Percentiles rank a stretch among this genome's conserved stretches.
Conservation (phyloP, 2,113 vertebrate species). For the Parotia lawesii region DNA sequence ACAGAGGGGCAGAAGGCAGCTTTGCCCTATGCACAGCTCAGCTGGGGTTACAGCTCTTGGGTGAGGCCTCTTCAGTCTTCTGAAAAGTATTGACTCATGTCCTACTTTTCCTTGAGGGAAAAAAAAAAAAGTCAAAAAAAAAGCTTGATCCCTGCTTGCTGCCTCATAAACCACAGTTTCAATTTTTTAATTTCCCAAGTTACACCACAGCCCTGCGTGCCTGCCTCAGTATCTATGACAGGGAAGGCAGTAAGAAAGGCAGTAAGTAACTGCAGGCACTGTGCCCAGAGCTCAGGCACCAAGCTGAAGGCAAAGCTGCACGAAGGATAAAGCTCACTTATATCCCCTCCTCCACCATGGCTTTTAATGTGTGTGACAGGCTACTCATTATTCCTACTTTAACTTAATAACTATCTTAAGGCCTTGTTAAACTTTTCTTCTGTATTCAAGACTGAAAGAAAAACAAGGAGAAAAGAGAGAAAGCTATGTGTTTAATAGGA, state of each 20-base stretch:
- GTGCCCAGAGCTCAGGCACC: neutral
- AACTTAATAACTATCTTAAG: conserved; percentile 18
- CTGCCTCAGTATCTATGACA: neutral
- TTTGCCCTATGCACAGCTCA: neutral
- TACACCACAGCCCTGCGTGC: neutral
- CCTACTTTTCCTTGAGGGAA: neutral
- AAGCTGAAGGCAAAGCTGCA: neutral
- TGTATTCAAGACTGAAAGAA: neutral
- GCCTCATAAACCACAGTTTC: neutral
- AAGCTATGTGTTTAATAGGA: neutral
- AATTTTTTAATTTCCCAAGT: neutral
- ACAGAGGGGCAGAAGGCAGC: neutral
- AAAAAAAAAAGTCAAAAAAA: too few relatives aligned
- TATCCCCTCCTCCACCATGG: neutral
- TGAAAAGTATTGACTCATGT: neutral
- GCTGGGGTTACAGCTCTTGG: neutral
- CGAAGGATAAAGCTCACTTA: neutral
- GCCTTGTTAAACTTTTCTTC: neutral
- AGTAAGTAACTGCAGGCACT: neutral
- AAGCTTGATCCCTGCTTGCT: neutral
- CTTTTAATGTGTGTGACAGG: neutral
- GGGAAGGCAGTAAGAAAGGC: neutral
- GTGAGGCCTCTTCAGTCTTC: neutral
- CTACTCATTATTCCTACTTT: conserved; percentile 14
- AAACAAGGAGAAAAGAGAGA: neutral